Percentiles rank a stretch among this genome's conserved stretches.
Evolutionary conservation across 2,113 vertebrate genomes (phyloP).

Genomic region (Donacobius atricapilla): DNA sequence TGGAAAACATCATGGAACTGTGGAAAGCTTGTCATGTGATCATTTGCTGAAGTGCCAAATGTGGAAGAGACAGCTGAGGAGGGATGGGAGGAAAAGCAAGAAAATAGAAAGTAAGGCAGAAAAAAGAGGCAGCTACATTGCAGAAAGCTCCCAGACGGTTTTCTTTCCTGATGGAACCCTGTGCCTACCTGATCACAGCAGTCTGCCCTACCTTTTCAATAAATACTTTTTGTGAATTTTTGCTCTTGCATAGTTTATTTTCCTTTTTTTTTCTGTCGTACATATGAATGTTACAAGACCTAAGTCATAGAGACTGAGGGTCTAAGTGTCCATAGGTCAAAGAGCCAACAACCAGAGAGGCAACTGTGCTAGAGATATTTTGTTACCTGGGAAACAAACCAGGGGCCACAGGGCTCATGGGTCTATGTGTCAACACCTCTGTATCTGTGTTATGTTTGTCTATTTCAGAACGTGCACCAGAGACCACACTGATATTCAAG

Average conservation of each 20-base stretch:
- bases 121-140: accelerated
- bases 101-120: not conserved
- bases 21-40: not conserved
- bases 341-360: not conserved
- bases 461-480: not conserved
- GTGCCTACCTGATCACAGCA: not conserved
- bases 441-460: not conserved
- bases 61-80: accelerated
- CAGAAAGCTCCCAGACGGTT: accelerated
- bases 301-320: not conserved
- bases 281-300: not conserved
- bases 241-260: accelerated
- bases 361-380: not conserved
- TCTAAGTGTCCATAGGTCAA: accelerated
- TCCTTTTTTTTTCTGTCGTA: not conserved
- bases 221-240: not conserved
- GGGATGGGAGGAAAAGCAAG: not conserved
- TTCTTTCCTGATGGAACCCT: not conserved
- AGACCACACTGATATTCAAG: accelerated
- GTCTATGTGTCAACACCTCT: not conserved
- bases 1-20: not conserved
- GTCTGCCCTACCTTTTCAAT: not conserved
- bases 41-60: not conserved
- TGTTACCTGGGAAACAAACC: not conserved
- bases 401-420: not conserved